These are phyloP conservation scores for Chloropsis cyanopogon DNA, from an alignment of 2,113 vertebrate genomes.

Conservation along the genomic window DNA sequence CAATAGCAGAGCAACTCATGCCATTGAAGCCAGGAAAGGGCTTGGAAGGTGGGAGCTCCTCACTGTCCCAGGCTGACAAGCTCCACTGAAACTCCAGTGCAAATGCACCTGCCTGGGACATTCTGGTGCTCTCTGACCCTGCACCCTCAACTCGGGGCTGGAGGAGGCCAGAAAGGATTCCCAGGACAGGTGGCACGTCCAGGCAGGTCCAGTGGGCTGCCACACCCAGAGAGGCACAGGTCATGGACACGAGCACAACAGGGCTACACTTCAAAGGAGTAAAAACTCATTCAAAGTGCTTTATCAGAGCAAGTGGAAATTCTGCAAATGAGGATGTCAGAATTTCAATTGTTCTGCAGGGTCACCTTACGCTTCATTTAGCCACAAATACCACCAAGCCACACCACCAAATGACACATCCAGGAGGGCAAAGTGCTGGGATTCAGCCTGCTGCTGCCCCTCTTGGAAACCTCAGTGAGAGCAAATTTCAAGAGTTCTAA, in stretches of 20 bases:
- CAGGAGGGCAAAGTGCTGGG: not conserved
- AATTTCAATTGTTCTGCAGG: accelerated
- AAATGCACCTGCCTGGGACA: not conserved
- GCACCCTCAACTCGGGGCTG: accelerated
- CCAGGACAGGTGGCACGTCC: not conserved
- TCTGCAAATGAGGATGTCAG: not conserved
- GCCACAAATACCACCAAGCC: not conserved
- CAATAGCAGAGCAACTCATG: accelerated
- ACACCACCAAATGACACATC: not conserved
- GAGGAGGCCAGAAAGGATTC: not conserved
- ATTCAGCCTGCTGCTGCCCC: not conserved
- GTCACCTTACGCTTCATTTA: accelerated
- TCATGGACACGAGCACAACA: accelerated
- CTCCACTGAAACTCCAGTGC: not conserved
- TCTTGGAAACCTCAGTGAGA: not conserved
- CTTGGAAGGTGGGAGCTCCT: not conserved
- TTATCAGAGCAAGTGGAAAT: not conserved
- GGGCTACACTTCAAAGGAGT: not conserved
- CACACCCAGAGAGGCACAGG: not conserved
- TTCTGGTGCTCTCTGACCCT: not conserved
- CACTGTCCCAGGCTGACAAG: not conserved
- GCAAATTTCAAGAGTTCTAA: not conserved
- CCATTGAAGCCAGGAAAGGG: not conserved
- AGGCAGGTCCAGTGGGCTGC: accelerated
- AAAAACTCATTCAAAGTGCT: not conserved